Evolutionary conservation across 2,113 vertebrate genomes (phyloP), one percentile per base, ranked within the genome.

Genomic region (Marcusenius ussheri): DNA sequence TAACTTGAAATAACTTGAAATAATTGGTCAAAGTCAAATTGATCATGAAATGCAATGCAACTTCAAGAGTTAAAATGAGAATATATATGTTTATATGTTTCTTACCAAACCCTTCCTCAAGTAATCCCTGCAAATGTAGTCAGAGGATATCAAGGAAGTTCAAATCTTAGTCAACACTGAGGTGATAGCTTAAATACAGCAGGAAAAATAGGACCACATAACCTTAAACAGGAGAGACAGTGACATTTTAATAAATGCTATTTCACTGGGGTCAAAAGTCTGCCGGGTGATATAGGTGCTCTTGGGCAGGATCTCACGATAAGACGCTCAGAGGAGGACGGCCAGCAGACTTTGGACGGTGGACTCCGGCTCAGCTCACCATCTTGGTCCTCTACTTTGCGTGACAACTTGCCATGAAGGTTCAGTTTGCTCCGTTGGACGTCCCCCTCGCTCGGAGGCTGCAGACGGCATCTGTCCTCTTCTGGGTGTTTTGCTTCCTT

Each of bases 401-500:
- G 83, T 47, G 19, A 66, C 62, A 3, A 11, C 11, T 80, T 89
- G 91, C 83, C 88, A 97, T 97, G 97, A 96, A 94, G 94, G 90
- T 98, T 77, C 17, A 95, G 58, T 97, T 98, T 21, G 97, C 97
- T 0, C 96, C 97, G 0, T 0, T 93, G 39, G 88, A 89, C 0
- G 0, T 96, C 51, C 96, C 97, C 0, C 45, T 96, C 21, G 15
- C 89, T 11, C 93, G 97, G 92, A 94, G 97, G 89, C 92, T 97
- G 84, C 97, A 98, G 95, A 98, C 97, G 0, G 92, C 93, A 0
- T 89, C 91, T 0, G 96, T 97, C 31, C 35, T 96, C 50, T 95
- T 96, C 39, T 98, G 97, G 96, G 93, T 98, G 90, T 96, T 94
- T 94, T 95, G 93, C 90, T 98, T 98, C 92, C 90, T 97, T 6